A percentile compares a stretch with the other conserved stretches of the same genome.
These are phyloP conservation scores for Tuberolachnus salignus DNA, from an alignment of 2,888 invertebrate genomes.

Conservation along the genomic window DNA sequence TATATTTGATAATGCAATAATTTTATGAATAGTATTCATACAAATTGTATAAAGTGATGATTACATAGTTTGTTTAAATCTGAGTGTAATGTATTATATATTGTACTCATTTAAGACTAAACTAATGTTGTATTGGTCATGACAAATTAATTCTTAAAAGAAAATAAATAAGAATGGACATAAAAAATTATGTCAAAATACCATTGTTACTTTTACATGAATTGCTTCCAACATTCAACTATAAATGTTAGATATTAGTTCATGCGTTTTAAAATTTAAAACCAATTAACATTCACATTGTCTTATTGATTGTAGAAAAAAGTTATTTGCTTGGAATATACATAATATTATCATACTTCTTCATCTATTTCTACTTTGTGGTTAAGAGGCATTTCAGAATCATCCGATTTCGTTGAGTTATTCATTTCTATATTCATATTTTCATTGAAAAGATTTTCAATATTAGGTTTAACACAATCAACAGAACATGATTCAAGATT, in stretches of 20 bases:
- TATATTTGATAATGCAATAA: neutral
- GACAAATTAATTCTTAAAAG: neutral
- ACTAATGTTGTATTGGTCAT: neutral
- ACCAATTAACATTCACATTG: neutral
- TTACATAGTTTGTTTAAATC: no score
- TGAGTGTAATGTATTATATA: no score
- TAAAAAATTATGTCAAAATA: no score
- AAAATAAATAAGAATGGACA: neutral
- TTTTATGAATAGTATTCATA: neutral
- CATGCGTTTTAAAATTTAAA: slow-evolving; percentile 1
- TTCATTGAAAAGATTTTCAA: slow-evolving; percentile 33
- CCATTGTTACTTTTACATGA: neutral
- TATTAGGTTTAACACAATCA: slow-evolving; percentile 1
- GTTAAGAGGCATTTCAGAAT: slow-evolving; percentile 6
- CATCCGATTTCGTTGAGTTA: slow-evolving; percentile 13
- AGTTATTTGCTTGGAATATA: no score
- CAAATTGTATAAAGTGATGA: no score
- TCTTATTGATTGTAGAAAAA: no score
- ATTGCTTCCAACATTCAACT: neutral
- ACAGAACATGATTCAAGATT: slow-evolving; percentile 8
- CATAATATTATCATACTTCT: slow-evolving; percentile 34
- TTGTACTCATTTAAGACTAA: no score
- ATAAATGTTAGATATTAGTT: slow-evolving; percentile 22
- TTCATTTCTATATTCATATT: slow-evolving; percentile 9
- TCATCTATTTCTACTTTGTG: slow-evolving; percentile 30